Conservation (phyloP, 2,888 invertebrate genomes). For the Aporophyla nigra region DNA sequence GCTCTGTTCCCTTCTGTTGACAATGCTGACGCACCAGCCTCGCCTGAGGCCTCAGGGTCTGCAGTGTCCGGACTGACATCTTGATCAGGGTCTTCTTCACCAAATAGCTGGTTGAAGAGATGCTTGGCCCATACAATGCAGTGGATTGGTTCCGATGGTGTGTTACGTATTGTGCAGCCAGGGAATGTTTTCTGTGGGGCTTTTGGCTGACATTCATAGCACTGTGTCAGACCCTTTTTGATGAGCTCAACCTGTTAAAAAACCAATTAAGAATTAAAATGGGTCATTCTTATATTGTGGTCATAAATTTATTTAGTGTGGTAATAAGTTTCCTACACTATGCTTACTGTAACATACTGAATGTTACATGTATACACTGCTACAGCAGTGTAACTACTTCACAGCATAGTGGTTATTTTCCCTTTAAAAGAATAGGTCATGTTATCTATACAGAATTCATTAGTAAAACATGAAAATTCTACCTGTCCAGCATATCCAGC, state of each 20-base stretch:
- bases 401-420: background rate
- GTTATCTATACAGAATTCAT: background rate
- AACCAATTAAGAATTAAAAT: too few species aligned
- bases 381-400: background rate
- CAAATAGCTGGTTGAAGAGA: slow-evolving; percentile 99
- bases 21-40: slow-evolving; percentile 92
- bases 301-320: background rate
- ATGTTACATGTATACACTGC: background rate
- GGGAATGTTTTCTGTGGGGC: slow-evolving; percentile 98
- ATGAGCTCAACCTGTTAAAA: slow-evolving; percentile 94
- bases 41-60: slow-evolving; percentile 97
- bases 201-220: slow-evolving; percentile 99
- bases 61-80: slow-evolving; percentile 99
- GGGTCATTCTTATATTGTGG: background rate
- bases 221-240: slow-evolving; percentile 96
- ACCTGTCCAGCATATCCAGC: slow-evolving; percentile 98
- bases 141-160: slow-evolving; percentile 99
- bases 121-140: slow-evolving; percentile 99
- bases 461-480: background rate
- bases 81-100: slow-evolving; percentile 98
- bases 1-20: slow-evolving; percentile 84
- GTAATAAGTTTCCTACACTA: background rate
- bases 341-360: background rate
- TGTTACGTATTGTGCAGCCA: slow-evolving; percentile 99
- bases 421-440: background rate